A percentile compares a stretch with the other conserved stretches of the same genome.
These are phyloP conservation scores for Lordiphosa collinella DNA, from an alignment of 1,140 invertebrate genomes.

Conservation along the genomic window DNA sequence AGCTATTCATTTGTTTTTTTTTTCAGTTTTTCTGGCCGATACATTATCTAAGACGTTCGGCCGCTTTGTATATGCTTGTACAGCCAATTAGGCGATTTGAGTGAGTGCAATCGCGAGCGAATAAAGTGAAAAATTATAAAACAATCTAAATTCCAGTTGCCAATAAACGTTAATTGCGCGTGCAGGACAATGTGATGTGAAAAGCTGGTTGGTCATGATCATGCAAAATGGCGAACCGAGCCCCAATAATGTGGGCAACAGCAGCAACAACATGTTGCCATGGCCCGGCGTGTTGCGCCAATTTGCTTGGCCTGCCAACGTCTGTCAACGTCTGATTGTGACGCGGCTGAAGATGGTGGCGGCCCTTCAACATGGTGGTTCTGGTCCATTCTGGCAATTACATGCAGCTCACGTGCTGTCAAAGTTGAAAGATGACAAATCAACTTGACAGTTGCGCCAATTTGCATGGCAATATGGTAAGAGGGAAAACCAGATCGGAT, in stretches of 20 bases:
- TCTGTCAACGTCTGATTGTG: constrained; percentile 49
- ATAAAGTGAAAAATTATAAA: constrained; percentile 50
- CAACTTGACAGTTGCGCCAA: constrained; percentile 72
- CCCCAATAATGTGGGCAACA: constrained; percentile 5
- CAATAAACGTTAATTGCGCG: constrained; percentile 38
- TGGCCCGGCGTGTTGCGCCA: constrained; percentile 55
- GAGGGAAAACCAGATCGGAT: constrained; percentile 29
- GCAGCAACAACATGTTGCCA: constrained; percentile 25
- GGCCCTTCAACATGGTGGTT: constrained; percentile 22
- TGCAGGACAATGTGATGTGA: constrained; percentile 45
- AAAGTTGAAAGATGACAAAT: constrained; percentile 77
- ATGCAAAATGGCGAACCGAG: constrained; percentile 2
- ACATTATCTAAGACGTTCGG: background rate
- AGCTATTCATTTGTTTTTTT: too few species aligned
- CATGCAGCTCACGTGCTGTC: constrained; percentile 72
- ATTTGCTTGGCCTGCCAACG: constrained; percentile 69
- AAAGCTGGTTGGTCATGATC: constrained; percentile 9
- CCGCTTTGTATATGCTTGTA: constrained; percentile 35
- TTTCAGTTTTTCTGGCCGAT: too few species aligned
- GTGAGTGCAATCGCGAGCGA: constrained; percentile 21
- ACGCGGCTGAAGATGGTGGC: constrained; percentile 28
- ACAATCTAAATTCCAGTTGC: constrained; percentile 48
- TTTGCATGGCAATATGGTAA: constrained; percentile 67
- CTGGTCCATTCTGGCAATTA: constrained; percentile 49
- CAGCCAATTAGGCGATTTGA: constrained; percentile 61